phyloP scores from a whole-genome alignment of 1,140 invertebrate species.

The Sinonovacula constricta region DNA sequence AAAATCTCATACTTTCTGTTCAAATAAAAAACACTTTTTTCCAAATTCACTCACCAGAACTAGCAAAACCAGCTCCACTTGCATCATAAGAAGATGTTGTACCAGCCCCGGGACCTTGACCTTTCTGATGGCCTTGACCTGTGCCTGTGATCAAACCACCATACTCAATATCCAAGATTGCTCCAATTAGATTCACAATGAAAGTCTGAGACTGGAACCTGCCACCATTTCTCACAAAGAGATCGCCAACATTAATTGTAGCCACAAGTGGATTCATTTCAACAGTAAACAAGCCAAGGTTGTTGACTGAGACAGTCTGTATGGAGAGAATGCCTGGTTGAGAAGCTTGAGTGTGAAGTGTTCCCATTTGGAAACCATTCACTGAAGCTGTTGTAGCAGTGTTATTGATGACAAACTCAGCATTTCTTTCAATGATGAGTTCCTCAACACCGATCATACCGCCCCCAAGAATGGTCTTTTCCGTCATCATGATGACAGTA shows the following conservation, averaged over 20 bases:
- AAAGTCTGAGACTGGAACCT: constrained; percentile 38
- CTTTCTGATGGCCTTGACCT: constrained; percentile 54
- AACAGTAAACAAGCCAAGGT: constrained; percentile 56
- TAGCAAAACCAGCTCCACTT: constrained; percentile 63
- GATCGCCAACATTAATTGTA: constrained; percentile 47
- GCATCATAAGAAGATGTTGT: constrained; percentile 34
- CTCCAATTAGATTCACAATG: constrained; percentile 41
- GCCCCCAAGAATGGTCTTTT: constrained; percentile 64
- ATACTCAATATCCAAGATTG: constrained; percentile 58
- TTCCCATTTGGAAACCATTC: constrained; percentile 32
- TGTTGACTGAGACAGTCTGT: constrained; percentile 57
- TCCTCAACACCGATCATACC: constrained; percentile 64
- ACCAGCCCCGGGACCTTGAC: constrained; percentile 57
- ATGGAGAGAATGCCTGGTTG: constrained; percentile 59
- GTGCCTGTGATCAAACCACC: constrained; percentile 57
- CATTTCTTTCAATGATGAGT: constrained; percentile 60
- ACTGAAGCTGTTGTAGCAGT: constrained; percentile 56
- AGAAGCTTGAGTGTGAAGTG: constrained; percentile 27
- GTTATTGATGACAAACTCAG: constrained; percentile 56
- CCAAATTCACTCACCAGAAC: constrained; percentile 46
- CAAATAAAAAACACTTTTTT: no score
- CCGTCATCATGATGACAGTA: constrained; percentile 55
- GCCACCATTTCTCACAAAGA: constrained; percentile 62
- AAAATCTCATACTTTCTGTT: no score
- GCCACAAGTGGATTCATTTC: constrained; percentile 52